Evolutionary conservation across 2,797 vertebrate genomes (phyloP).

Genomic region (Petrocephalus sullivani): DNA sequence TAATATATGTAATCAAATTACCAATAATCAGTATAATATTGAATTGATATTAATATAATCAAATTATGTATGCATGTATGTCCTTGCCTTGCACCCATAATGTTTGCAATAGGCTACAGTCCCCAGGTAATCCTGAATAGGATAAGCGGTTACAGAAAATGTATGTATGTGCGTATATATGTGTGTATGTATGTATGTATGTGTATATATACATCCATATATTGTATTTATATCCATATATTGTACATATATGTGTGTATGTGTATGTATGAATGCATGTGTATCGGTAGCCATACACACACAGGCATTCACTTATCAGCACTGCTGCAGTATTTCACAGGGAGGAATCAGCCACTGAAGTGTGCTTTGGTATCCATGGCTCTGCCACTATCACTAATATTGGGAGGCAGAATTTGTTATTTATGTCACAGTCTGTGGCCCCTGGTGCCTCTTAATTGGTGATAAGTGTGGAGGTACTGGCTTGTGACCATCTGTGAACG

Average conservation of each 20-base stretch:
- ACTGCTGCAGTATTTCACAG: background rate
- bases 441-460: background rate
- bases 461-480: constrained; percentile 8
- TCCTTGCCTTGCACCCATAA: background rate
- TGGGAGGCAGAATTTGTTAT: background rate
- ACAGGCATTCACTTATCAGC: background rate
- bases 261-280: background rate
- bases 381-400: background rate
- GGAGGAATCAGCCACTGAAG: background rate
- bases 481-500: constrained; percentile 20
- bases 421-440: background rate
- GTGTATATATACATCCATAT: background rate
- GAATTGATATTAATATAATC: no score
- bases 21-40: no score
- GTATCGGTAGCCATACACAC: background rate
- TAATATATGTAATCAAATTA: background rate
- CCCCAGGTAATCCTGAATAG: no score
- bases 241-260: background rate
- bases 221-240: background rate
- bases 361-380: background rate
- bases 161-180: background rate
- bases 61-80: background rate
- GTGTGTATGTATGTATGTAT: background rate
- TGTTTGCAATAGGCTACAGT: background rate
- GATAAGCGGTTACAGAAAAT: no score